A percentile compares a stretch with the other conserved stretches of the same genome.
Evolutionary conservation across 1,140 invertebrate genomes (phyloP).

Genomic region (Ips nitidus): DNA sequence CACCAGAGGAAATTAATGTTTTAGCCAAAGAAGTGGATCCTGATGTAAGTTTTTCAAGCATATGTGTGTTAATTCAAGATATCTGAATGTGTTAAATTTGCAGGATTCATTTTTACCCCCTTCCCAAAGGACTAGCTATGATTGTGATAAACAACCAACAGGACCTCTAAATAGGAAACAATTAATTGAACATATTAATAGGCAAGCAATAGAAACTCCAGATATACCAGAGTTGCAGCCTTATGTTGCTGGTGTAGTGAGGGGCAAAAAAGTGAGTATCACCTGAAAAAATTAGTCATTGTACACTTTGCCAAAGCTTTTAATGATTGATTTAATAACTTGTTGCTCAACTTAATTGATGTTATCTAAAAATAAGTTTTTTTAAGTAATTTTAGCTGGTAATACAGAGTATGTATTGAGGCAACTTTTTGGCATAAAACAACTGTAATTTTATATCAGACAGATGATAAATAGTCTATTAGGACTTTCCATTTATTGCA

Average conservation of each 20-base stretch:
- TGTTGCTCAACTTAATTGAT: too few species aligned
- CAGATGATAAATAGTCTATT: too few species aligned
- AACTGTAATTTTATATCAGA: too few species aligned
- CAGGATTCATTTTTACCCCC: constrained; percentile 97
- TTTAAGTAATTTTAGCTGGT: too few species aligned
- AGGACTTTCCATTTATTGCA: too few species aligned
- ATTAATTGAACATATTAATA: constrained; percentile 96
- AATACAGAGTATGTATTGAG: too few species aligned
- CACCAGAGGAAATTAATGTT: constrained; percentile 94
- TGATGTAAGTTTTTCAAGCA: constrained; percentile 76
- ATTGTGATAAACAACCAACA: constrained; percentile 92
- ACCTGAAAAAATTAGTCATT: not conserved
- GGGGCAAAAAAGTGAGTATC: constrained; percentile 82
- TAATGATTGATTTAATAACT: too few species aligned
- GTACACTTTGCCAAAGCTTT: not conserved
- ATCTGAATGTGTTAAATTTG: not conserved
- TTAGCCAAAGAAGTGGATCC: constrained; percentile 98
- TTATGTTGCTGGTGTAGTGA: constrained; percentile 82
- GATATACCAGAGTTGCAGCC: constrained; percentile 96
- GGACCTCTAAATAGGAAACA: constrained; percentile 95
- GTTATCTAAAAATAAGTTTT: too few species aligned
- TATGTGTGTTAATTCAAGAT: not conserved
- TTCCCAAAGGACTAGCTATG: constrained; percentile 91
- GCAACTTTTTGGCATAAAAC: too few species aligned
- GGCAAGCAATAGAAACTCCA: constrained; percentile 94